A percentile compares a stretch with the other conserved stretches of the same genome.
These are phyloP conservation scores for Emmelina monodactyla DNA, from an alignment of 2,888 invertebrate species.

Conservation along the genomic window DNA sequence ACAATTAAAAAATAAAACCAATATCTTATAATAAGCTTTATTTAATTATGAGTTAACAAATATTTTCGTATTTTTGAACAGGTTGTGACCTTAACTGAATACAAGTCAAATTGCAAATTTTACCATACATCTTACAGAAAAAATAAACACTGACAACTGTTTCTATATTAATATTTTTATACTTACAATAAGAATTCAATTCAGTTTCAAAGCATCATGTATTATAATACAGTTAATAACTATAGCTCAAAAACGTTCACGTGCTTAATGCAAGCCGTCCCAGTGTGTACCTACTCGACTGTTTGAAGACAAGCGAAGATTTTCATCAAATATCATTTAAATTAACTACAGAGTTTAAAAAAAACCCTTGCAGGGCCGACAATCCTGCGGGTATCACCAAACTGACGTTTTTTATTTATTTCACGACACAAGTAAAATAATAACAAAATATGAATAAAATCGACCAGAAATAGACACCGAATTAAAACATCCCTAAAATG, in stretches of 20 bases:
- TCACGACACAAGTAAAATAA: background rate
- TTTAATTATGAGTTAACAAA: conserved; percentile 68
- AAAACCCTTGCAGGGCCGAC: conserved; percentile 2
- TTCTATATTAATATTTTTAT: conserved; percentile 62
- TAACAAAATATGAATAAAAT: too few relatives aligned
- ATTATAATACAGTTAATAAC: conserved; percentile 60
- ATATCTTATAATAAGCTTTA: conserved; percentile 66
- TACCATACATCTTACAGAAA: conserved; percentile 55
- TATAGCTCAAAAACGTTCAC: conserved; percentile 49
- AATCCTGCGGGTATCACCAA: too few relatives aligned
- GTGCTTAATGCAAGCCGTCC: conserved; percentile 47
- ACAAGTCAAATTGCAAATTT: conserved; percentile 57
- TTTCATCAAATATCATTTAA: conserved; percentile 45
- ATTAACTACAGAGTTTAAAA: conserved; percentile 23
- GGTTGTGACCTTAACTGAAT: conserved; percentile 66
- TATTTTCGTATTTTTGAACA: conserved; percentile 64
- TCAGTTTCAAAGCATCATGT: conserved; percentile 61
- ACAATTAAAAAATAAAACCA: conserved; percentile 56
- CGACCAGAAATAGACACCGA: too few relatives aligned
- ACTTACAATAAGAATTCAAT: conserved; percentile 64
- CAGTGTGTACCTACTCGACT: conserved; percentile 49
- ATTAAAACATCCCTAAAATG: too few relatives aligned
- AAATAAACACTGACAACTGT: conserved; percentile 62
- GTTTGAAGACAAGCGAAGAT: conserved; percentile 57
- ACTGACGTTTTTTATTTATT: too few relatives aligned